Base-by-base conservation (phyloP, 2,113 vertebrate genomes). In the Leuciscus idus region DNA sequence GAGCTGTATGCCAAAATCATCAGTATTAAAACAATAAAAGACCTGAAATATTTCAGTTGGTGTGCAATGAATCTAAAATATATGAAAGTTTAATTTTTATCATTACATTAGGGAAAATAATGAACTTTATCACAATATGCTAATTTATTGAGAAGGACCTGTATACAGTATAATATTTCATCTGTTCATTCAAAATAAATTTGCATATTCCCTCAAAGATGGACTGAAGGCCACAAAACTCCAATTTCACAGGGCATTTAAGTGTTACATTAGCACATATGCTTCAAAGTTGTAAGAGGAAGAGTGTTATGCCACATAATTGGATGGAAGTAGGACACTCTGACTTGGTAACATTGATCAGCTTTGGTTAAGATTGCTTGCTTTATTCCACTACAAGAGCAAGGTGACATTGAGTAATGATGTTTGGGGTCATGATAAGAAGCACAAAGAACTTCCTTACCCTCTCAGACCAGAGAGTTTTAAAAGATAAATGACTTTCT, bases 401-500 rank as follows among this genome's bases (percentile, higher is more conserved):
- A 12, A 17, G 81, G 68, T 75, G 48, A 39, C 82, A 4, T 36
- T 79, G 79, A 84, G 26, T 77, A 77, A 84, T 77, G 85, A 79
- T 74, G 62, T 52, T 57, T 10, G 48, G 17, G 68, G 23, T 82
- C 39, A 12, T 62, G 77, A 85, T 82, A 64, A 85, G 61, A 59
- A 77, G 55, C 23, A 79, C 23, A 48, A 68, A 85, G 85, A 76
- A 46, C 66, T 73, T 76, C 36, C 77, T 21, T 84, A 83, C 68
- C 75, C 72, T 30, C 28, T 81, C 70, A 87, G 21, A 66, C 17
- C 81, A 30, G 30, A 81, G 70, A 77, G 72, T n/a, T 62, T 48
- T 17, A 50, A 28, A 87, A 89, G 82, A 89, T 64, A 77, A 85
- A 89, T 82, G 62, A 10, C 28, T 83, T 79, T 79, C 76, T 77